Base-by-base conservation (phyloP, 2,888 invertebrate genomes). In the Meandrusa payeni region DNA sequence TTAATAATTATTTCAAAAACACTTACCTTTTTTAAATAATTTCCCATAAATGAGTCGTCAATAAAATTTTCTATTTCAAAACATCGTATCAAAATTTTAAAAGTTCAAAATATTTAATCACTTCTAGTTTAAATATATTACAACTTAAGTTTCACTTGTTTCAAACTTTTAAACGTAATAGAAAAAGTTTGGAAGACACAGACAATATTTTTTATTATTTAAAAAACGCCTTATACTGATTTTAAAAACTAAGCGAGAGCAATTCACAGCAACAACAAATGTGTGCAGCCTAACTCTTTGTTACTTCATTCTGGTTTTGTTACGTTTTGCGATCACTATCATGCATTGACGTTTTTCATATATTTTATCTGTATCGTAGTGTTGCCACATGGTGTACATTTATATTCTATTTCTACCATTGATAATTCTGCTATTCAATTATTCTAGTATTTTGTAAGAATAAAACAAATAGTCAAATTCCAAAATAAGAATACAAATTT, bases 1-100 rank as follows among this genome's bases (percentile, higher is more conserved):
- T 11, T 20, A 20, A 37, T 17, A 36, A 32, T 7, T 19, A 4
- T 9, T 10, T 9, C 10, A 22, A 31, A 29, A 39, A 28, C 11
- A 17, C 55, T 51, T 36, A 55, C 55, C 50, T 47, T 45, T 51
- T 47, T 29, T 36, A 29, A 42, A 51, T 44, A 32, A 29, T 46
- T 48, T 53, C 46, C 55, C 55, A 55, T 55, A 55, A 42, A 55
- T 51, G 32, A 24, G 17, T 29, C 31, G 33, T 50, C 42, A 47
- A 41, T 42, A 47, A 50, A 46, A 36, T 52, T 4, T 37, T 26
- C 9, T 31, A 36, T 32, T 24, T 43, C 13, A 38, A 43, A 41
- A 46, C 51, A 47, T 51, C 11, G 31, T 17, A 28, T 28, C 19
- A 38, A 33, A 44, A 45, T 41, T 26, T 19, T 13, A 27, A 26